Percentiles rank a stretch among this genome's conserved stretches.
Evolutionary conservation across 2,113 vertebrate genomes (phyloP).

Genomic region (Erythrolamprus reginae): DNA sequence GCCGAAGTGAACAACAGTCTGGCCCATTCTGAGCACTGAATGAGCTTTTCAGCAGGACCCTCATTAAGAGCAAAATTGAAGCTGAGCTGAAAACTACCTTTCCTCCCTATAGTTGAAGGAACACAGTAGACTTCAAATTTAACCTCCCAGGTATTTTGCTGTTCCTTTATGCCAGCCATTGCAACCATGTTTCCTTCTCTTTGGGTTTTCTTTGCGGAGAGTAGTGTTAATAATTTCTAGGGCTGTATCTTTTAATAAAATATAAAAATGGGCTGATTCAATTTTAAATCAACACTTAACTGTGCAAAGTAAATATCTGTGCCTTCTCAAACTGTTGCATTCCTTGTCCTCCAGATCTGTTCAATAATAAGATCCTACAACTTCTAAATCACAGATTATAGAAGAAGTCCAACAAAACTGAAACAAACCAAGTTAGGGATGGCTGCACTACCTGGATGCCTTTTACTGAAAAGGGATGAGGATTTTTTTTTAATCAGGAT

Average conservation of each 20-base stretch:
- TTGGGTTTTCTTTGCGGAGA: background rate
- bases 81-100: conserved; percentile 24
- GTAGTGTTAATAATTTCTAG: conserved; percentile 32
- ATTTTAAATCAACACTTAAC: conserved; percentile 13
- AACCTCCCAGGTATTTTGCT: conserved; percentile 37
- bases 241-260: conserved; percentile 15
- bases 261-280: background rate
- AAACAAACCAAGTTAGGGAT: background rate
- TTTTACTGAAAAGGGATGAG: background rate
- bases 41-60: conserved; percentile 35
- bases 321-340: background rate
- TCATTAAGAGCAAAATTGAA: conserved; percentile 37
- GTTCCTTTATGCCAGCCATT: background rate
- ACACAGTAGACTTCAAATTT: conserved; percentile 22
- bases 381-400: background rate
- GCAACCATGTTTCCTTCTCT: background rate
- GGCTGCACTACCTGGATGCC: background rate
- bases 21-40: conserved; percentile 43
- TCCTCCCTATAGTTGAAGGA: conserved; percentile 22
- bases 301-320: background rate
- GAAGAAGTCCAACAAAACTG: background rate
- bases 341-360: background rate
- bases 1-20: conserved; percentile 44
- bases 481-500: background rate
- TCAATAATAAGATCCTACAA: background rate